Percentiles rank a stretch among this genome's conserved stretches.
phyloP scores from a whole-genome alignment of 2,113 vertebrate species.

The Dissostichus mawsoni region DNA sequence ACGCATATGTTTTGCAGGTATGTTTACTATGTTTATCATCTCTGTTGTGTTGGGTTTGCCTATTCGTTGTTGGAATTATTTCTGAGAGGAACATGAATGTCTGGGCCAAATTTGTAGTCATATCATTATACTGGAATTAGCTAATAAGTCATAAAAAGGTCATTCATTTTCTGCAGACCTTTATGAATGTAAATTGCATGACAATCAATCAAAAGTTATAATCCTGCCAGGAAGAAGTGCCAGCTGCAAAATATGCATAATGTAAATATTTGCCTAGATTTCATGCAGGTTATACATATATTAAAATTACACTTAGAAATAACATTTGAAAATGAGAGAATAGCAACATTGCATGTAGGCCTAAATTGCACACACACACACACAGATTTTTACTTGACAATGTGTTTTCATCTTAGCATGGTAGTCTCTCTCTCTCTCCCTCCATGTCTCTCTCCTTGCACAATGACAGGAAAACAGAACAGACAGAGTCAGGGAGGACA shows the following conservation, averaged over 20 bases:
- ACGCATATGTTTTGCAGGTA: not conserved
- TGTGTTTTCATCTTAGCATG: constrained; percentile 37
- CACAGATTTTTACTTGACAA: constrained; percentile 50
- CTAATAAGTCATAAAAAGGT: too few relatives aligned
- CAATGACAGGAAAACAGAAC: constrained; percentile 27
- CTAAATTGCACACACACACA: not conserved
- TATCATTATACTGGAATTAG: too few relatives aligned
- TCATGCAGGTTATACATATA: not conserved
- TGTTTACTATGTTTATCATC: not conserved
- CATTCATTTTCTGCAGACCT: too few relatives aligned
- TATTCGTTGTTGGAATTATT: too few relatives aligned
- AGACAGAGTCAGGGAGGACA: constrained; percentile 36
- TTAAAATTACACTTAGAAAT: not conserved
- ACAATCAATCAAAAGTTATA: not conserved
- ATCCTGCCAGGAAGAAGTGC: not conserved
- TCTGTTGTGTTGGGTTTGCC: not conserved
- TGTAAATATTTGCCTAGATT: not conserved
- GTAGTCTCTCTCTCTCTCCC: not conserved
- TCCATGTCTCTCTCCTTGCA: constrained; percentile 3
- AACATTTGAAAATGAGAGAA: not conserved
- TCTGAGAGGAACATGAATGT: too few relatives aligned
- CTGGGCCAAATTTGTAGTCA: too few relatives aligned
- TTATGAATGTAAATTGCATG: too few relatives aligned
- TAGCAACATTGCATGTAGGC: not conserved
- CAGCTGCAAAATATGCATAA: not conserved